These are phyloP conservation scores for Galleria mellonella DNA, from an alignment of 1,140 invertebrate genomes.

Conservation along the genomic window DNA sequence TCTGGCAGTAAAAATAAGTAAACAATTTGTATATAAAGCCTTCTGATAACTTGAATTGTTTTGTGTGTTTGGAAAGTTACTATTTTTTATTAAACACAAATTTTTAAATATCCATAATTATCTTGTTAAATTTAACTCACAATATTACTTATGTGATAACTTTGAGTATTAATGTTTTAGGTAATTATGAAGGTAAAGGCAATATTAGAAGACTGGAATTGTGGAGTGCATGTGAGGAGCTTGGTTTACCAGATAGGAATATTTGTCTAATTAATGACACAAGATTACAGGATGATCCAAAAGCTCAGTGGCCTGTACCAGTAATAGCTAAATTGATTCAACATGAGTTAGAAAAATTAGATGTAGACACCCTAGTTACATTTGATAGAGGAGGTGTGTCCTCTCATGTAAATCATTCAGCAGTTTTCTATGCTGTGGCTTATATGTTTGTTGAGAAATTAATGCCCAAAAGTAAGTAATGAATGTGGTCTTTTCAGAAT, in stretches of 20 bases:
- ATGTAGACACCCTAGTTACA: conserved; percentile 90
- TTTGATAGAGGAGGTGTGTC: conserved; percentile 95
- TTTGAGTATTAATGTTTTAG: conserved; percentile 69
- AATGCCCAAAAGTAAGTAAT: conserved; percentile 77
- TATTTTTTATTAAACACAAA: no score
- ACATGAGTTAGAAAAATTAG: conserved; percentile 81
- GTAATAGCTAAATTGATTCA: conserved; percentile 82
- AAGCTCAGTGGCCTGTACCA: conserved; percentile 83
- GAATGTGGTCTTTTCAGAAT: no score
- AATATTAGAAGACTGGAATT: conserved; percentile 83
- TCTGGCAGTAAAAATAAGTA: no score
- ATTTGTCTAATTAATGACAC: conserved; percentile 83
- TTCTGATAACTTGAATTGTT: no score
- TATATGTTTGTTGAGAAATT: conserved; percentile 83
- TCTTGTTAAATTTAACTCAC: no score
- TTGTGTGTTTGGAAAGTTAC: no score
- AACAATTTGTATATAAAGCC: no score
- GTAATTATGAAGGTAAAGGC: conserved; percentile 83
- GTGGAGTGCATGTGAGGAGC: conserved; percentile 81
- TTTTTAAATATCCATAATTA: no score
- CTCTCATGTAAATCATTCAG: conserved; percentile 91
- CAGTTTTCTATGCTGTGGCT: conserved; percentile 86
- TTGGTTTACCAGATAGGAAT: conserved; percentile 86
- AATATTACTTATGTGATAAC: no score
- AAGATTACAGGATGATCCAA: conserved; percentile 84